A percentile compares a stretch with the other conserved stretches of the same genome.
These are phyloP conservation scores for Anguilla rostrata DNA, from an alignment of 2,113 vertebrate genomes.

Conservation along the genomic window DNA sequence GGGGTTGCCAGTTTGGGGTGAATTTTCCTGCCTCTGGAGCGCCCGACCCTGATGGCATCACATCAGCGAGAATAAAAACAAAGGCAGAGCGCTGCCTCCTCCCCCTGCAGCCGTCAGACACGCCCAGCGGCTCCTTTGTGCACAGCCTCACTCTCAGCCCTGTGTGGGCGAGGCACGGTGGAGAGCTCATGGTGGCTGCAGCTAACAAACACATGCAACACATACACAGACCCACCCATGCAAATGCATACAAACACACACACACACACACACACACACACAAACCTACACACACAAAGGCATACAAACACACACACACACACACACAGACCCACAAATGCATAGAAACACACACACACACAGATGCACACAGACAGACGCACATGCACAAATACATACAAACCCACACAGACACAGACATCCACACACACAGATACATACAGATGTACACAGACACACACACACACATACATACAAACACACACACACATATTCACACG, in stretches of 20 bases:
- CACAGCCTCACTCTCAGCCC: constrained; percentile 12
- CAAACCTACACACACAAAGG: neutral
- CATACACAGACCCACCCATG: neutral
- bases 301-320: neutral
- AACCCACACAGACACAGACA: neutral
- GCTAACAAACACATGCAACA: neutral
- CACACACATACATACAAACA: neutral
- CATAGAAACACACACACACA: neutral
- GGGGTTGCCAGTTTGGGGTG: neutral
- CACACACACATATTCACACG: too few species aligned
- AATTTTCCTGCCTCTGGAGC: neutral
- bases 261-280: neutral
- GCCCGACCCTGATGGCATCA: neutral
- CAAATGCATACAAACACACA: neutral
- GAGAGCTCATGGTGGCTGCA: neutral
- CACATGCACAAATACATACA: neutral
- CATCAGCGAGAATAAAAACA: neutral
- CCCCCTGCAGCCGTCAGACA: neutral
- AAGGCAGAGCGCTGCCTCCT: neutral
- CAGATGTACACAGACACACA: neutral
- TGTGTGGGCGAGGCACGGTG: neutral
- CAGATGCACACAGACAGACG: too few species aligned
- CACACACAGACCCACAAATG: neutral
- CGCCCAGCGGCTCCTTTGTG: neutral
- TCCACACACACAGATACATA: neutral